Percentiles rank a stretch among this genome's conserved stretches.
phyloP scores from a whole-genome alignment of 1,140 invertebrate species.

The Apis florea region DNA sequence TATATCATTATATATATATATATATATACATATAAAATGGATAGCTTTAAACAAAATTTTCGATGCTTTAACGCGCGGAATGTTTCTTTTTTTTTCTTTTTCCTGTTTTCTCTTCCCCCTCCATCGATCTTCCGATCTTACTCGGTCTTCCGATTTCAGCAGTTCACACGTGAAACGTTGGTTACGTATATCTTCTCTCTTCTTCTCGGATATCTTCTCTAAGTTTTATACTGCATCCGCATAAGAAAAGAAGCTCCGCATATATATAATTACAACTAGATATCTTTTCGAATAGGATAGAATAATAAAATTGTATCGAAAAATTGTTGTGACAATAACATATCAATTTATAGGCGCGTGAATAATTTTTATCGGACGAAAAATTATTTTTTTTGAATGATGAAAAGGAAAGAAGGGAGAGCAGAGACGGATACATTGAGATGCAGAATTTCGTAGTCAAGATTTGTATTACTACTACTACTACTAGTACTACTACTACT shows the following conservation, averaged over 20 bases:
- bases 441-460: slow-evolving; percentile 28
- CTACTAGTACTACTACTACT: too few relatives aligned
- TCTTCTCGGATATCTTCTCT: background rate
- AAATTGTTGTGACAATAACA: too few relatives aligned
- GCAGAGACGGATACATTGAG: background rate
- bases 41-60: background rate
- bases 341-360: background rate
- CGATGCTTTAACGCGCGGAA: slow-evolving; percentile 8
- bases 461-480: background rate
- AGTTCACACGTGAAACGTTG: slow-evolving; percentile 20
- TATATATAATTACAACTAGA: background rate
- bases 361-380: background rate
- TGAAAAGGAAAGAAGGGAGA: background rate
- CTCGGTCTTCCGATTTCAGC: background rate
- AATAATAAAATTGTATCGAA: background rate
- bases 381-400: background rate
- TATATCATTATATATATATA: background rate
- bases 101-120: background rate
- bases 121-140: background rate
- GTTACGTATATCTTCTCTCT: slow-evolving; percentile 14
- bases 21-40: background rate
- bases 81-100: background rate
- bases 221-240: background rate
- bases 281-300: background rate
- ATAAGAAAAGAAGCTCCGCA: background rate